Conservation (phyloP, 2,888 invertebrate genomes). For the Chalcis sispes region DNA sequence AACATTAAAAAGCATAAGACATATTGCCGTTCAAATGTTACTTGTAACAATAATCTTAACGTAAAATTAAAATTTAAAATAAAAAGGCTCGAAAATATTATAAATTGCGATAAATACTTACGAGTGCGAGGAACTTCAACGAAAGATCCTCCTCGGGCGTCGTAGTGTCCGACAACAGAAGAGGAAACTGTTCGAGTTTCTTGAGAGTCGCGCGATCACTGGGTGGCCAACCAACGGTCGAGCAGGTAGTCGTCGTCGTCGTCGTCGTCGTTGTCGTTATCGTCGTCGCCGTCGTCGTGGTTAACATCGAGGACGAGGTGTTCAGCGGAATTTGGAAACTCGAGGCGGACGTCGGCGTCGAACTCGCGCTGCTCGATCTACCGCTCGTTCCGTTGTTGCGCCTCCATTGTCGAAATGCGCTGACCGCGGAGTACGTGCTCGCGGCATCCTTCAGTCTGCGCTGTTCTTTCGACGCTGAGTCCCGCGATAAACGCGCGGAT, state of each 20-base stretch:
- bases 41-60: no score
- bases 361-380: constrained; percentile 62
- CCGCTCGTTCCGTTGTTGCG: constrained; percentile 63
- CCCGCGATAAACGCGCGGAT: constrained; percentile 35
- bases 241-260: constrained; percentile 2
- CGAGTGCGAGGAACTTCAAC: constrained; percentile 74
- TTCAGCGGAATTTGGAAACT: neutral
- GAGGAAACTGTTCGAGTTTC: constrained; percentile 70
- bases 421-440: constrained; percentile 62
- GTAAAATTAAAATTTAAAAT: no score
- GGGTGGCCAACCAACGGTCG: constrained; percentile 22
- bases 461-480: constrained; percentile 62
- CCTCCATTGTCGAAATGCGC: constrained; percentile 71
- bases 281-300: neutral
- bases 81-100: no score
- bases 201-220: constrained; percentile 53
- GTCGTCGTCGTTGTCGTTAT: neutral
- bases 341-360: constrained; percentile 25
- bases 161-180: constrained; percentile 68
- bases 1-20: no score
- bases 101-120: constrained; percentile 59
- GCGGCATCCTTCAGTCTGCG: constrained; percentile 63
- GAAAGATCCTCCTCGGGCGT: constrained; percentile 72
- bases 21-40: no score
- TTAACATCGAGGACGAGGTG: neutral